Conservation (phyloP, 1,140 invertebrate genomes). For the Lethrus apterus region DNA sequence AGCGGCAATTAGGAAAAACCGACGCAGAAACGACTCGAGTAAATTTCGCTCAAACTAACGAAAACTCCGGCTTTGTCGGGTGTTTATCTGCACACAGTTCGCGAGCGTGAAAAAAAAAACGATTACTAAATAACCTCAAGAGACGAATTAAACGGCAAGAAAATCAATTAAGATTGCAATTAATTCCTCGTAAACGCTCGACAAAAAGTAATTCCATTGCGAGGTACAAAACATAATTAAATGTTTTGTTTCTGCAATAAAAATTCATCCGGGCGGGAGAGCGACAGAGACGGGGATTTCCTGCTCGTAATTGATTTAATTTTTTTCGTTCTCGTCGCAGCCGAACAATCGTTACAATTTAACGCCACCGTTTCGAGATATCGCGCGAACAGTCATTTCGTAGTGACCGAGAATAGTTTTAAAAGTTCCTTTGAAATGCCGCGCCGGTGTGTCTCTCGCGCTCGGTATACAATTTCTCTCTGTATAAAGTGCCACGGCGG, state of each 20-base stretch:
- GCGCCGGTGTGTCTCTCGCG: no score
- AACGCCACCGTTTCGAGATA: conserved; percentile 15
- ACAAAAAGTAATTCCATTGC: conserved; percentile 29
- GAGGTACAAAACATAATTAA: conserved; percentile 32
- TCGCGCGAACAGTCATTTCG: neutral
- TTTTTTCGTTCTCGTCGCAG: conserved; percentile 1
- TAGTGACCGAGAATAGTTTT: neutral
- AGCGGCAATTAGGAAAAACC: no score
- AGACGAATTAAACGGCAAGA: conserved; percentile 30
- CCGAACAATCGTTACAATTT: conserved; percentile 19
- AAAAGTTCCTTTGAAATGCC: neutral
- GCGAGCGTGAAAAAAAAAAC: conserved; percentile 7
- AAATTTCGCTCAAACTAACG: no score
- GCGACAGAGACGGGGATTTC: conserved; percentile 23
- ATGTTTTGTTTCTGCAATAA: conserved; percentile 32
- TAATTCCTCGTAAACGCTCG: conserved; percentile 29
- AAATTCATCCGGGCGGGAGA: no score
- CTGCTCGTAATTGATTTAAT: conserved; percentile 30
- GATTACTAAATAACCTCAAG: conserved; percentile 18
- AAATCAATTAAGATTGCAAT: conserved; percentile 31
- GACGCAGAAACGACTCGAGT: no score
- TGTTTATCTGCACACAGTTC: no score
- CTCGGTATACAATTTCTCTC: no score
- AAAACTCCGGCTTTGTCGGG: no score
- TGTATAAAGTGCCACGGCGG: no score